Base-by-base conservation (phyloP, 1,140 invertebrate genomes). In the Anastrepha obliqua region DNA sequence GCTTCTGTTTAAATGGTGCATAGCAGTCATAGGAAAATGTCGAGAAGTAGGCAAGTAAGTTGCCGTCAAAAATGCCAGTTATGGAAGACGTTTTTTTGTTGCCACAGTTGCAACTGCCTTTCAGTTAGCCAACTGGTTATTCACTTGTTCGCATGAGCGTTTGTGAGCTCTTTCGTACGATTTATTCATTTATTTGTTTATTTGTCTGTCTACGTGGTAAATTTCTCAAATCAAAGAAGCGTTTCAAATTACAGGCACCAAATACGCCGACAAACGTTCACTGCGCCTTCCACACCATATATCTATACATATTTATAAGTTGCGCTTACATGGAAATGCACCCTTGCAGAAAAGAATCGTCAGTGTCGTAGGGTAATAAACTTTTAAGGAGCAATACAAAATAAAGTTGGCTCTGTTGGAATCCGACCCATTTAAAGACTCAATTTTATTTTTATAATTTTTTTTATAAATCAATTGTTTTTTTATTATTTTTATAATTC, bases 221-320 rank as follows among this genome's bases (percentile, higher is more conserved):
- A 90, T 91, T 91, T 91, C 91, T 91, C 90, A 90, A 91, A 88
- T 90, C 91, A 91, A 89, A 91, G 91, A 91, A 91, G 91, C 91
- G 91, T 91, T 91, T 91, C 91, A 91, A 91, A 91, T 91, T 91
- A 91, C 91, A 91, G 91, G 91, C 91, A 91, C 91, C 91, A 91
- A 91, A 91, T 90, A 91, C 89, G 91, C 91, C 91, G 91, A 87
- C 89, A 51, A 81, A 81, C 47, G 74, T 58, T 81, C 64, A 67
- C 64, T 67, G 5, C 64, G 20, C 29, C 64, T 29, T 67, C 29
- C 20, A 62, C 9, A 62, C 60, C 51, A 55, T 55, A 11, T 55
- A 62, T 13, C 1, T n/a, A 62, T 62, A 62, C 13, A 15, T 62
- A 62, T 17, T 15, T 62, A 17, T 62, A 8, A 58, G 7, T 58